phyloP scores from a whole-genome alignment of 1,140 invertebrate genomes.

The Stratiolaelaps scimitus region DNA sequence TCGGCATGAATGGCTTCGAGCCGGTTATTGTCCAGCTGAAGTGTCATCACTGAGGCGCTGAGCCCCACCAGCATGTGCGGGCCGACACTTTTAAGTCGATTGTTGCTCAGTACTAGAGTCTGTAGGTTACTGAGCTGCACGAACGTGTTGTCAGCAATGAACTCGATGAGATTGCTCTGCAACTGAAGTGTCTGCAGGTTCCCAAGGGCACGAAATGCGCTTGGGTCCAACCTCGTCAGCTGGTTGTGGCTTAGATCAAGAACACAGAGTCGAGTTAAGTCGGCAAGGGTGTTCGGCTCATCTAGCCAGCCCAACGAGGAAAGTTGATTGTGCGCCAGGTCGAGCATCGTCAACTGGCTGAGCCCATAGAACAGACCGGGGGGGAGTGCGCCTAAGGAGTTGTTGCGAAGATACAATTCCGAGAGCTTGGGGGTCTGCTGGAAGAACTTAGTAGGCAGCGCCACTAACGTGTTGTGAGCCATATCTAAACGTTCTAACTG shows the following conservation, averaged over 20 bases:
- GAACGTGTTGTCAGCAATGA: conserved; percentile 63
- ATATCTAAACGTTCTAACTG: conserved; percentile 56
- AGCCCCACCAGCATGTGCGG: conserved; percentile 62
- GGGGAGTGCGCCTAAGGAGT: conserved; percentile 61
- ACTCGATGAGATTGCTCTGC: conserved; percentile 61
- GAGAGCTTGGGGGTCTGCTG: conserved; percentile 58
- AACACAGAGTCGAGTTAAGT: conserved; percentile 68
- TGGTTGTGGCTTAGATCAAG: conserved; percentile 72
- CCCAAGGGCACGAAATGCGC: conserved; percentile 65
- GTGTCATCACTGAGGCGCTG: conserved; percentile 52
- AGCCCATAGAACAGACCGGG: conserved; percentile 62
- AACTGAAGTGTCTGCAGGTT: conserved; percentile 67
- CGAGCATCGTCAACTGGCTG: conserved; percentile 63
- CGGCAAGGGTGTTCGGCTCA: conserved; percentile 59
- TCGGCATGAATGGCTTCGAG: conserved; percentile 60
- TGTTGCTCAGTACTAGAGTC: conserved; percentile 61
- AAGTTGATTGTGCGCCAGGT: conserved; percentile 71
- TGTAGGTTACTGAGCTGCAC: conserved; percentile 68
- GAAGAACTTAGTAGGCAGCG: conserved; percentile 65
- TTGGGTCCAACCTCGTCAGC: conserved; percentile 61
- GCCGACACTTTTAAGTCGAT: conserved; percentile 60
- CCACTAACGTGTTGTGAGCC: conserved; percentile 64
- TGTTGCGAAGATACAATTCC: conserved; percentile 73
- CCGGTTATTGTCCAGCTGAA: conserved; percentile 65
- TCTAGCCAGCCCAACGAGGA: conserved; percentile 60